Conservation (phyloP, 2,888 invertebrate species). For the Cheilosia variabilis region DNA sequence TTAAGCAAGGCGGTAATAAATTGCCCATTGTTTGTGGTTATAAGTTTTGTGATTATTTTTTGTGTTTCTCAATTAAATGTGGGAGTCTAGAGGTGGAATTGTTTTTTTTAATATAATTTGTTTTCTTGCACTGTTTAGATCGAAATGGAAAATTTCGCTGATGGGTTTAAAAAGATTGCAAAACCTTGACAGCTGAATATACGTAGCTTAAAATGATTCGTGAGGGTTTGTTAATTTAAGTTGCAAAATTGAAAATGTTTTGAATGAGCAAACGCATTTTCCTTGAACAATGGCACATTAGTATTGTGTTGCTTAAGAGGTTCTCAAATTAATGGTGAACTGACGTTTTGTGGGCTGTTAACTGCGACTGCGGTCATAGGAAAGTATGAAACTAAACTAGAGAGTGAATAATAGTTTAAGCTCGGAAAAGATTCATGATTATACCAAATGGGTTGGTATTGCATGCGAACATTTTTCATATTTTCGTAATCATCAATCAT, state of each 20-base stretch:
- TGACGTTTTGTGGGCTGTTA: too few species aligned
- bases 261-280: not conserved
- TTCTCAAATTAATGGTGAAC: too few species aligned
- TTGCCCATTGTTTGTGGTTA: constrained; percentile 58
- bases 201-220: constrained; percentile 1
- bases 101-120: constrained; percentile 12
- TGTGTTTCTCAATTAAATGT: constrained; percentile 41
- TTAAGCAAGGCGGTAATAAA: constrained; percentile 48
- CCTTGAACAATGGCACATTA: too few species aligned
- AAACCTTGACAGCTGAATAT: constrained; percentile 16
- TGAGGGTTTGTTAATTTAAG: not conserved
- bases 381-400: too few species aligned
- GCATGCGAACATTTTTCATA: too few species aligned
- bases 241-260: constrained; percentile 7
- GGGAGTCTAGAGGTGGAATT: constrained; percentile 31
- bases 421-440: too few species aligned
- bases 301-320: too few species aligned
- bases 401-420: too few species aligned
- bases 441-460: too few species aligned
- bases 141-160: constrained; percentile 11
- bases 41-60: constrained; percentile 34
- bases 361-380: too few species aligned
- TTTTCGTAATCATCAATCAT: too few species aligned
- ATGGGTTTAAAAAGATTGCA: constrained; percentile 1
- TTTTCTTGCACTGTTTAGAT: constrained; percentile 33